Percentiles rank a stretch among this genome's conserved stretches.
phyloP scores from a whole-genome alignment of 2,797 vertebrate genomes.

The Gymnodraco acuticeps region DNA sequence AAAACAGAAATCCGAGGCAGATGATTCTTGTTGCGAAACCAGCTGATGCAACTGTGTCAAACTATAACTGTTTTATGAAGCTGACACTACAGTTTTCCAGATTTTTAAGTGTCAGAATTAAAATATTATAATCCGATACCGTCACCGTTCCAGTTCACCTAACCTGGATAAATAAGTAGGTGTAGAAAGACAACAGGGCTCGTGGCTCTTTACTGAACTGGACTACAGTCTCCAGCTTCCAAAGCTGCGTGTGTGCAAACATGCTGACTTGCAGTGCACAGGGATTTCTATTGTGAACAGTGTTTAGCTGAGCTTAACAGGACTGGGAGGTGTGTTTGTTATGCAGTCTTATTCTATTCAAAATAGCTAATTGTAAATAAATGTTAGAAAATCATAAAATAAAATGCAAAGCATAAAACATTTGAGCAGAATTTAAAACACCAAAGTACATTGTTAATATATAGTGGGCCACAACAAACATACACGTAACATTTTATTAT shows the following conservation, averaged over 20 bases:
- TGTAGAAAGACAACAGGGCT: conserved; percentile 39
- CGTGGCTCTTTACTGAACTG: conserved; percentile 54
- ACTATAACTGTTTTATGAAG: conserved; percentile 30
- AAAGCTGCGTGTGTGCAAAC: conserved; percentile 75
- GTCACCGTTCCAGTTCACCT: conserved; percentile 53
- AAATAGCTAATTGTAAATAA: conserved; percentile 41
- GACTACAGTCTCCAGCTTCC: conserved; percentile 75
- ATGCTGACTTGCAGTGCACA: conserved; percentile 82
- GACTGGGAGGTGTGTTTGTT: conserved; percentile 71
- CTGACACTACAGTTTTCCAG: conserved; percentile 42
- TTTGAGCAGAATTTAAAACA: background rate
- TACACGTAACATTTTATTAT: conserved; percentile 3
- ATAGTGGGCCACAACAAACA: conserved; percentile 7
- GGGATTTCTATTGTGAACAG: conserved; percentile 83
- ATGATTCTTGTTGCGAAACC: conserved; percentile 43
- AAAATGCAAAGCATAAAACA: conserved; percentile 10
- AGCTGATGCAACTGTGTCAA: conserved; percentile 38
- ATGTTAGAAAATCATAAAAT: conserved; percentile 12
- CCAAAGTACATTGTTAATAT: background rate
- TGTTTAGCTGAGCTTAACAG: conserved; percentile 87
- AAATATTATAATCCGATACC: conserved; percentile 59
- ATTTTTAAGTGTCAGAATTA: conserved; percentile 66
- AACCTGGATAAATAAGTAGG: conserved; percentile 59
- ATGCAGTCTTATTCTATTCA: conserved; percentile 36
- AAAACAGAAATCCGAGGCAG: conserved; percentile 49